Conservation (phyloP, 2,888 invertebrate species). For the Deilephila porcellus region DNA sequence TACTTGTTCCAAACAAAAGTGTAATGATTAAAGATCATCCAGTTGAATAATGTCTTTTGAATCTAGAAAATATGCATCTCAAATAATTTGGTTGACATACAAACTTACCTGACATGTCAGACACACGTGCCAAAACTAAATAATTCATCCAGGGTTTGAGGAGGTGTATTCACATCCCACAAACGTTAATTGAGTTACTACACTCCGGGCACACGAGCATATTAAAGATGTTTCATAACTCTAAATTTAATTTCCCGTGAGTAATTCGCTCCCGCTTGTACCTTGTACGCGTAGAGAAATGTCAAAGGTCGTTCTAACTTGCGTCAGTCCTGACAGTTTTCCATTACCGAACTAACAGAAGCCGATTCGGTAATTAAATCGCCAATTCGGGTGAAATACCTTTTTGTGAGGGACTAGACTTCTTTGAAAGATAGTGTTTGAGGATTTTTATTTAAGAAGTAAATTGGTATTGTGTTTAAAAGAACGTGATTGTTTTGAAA, state of each 20-base stretch:
- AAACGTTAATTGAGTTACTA: background rate
- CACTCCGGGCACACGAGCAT: background rate
- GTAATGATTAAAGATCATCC: no score
- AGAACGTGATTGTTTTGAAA: background rate
- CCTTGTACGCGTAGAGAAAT: constrained; percentile 38
- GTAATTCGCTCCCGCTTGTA: constrained; percentile 28
- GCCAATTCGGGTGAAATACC: background rate
- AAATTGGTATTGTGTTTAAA: background rate
- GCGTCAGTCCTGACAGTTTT: constrained; percentile 43
- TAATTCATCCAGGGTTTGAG: background rate
- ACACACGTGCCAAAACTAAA: background rate
- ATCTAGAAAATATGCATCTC: no score
- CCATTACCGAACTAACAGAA: constrained; percentile 37
- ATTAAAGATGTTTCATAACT: constrained; percentile 3
- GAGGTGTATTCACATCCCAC: background rate
- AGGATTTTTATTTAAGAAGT: background rate
- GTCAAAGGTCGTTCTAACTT: constrained; percentile 49
- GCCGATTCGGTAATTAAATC: constrained; percentile 36
- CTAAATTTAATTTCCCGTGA: background rate
- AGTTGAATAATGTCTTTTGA: no score
- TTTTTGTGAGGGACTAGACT: background rate
- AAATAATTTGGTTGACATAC: no score
- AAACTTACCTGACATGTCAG: no score
- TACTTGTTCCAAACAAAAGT: no score
- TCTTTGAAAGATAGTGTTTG: background rate